These are phyloP conservation scores for Cepphus grylle DNA, from an alignment of 2,113 vertebrate species.

Conservation along the genomic window DNA sequence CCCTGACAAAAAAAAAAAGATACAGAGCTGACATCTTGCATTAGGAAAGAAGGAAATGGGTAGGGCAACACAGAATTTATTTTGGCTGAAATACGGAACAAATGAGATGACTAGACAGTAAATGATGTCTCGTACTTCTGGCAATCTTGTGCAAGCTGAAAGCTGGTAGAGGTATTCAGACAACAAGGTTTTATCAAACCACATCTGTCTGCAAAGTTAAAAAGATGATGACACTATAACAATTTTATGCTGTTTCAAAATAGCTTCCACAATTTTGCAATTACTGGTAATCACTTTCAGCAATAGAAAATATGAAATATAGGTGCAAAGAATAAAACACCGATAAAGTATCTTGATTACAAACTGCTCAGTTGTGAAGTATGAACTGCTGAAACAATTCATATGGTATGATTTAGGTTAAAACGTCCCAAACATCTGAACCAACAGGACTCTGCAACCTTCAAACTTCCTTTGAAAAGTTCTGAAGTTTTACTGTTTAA, in stretches of 20 bases:
- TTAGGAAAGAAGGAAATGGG: neutral
- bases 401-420: neutral
- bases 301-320: neutral
- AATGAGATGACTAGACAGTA: constrained; percentile 11
- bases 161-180: neutral
- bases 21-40: neutral
- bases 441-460: neutral
- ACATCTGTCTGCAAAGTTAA: constrained; percentile 11
- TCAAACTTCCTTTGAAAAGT: neutral
- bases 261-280: neutral
- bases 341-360: neutral
- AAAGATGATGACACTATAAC: neutral
- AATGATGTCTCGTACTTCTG: neutral
- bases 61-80: constrained; percentile 1
- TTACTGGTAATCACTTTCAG: neutral
- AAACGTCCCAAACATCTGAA: neutral
- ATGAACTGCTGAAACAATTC: neutral
- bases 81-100: constrained; percentile 1
- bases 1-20: neutral
- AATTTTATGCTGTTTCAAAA: constrained; percentile 1
- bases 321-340: neutral
- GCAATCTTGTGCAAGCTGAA: neutral
- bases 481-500: neutral
- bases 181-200: neutral
- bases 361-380: neutral